Evolutionary conservation across 2,888 invertebrate species (phyloP), one percentile per base, ranked within the genome.

Genomic region (Eutolmus rufibarbis): DNA sequence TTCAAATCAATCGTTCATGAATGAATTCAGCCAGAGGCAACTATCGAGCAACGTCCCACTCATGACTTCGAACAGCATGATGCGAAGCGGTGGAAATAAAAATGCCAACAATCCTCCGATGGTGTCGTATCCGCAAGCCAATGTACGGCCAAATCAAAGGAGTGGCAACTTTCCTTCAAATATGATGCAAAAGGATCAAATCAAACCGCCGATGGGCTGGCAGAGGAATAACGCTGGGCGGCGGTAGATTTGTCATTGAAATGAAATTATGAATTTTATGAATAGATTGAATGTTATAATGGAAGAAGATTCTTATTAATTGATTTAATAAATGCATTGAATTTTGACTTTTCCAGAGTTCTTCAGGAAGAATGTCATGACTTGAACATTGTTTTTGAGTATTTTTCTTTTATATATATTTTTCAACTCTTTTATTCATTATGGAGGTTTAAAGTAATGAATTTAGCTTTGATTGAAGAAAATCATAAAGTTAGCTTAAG

Each of bases 171-270:
- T 34, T 19, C 14, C 3, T 37, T 5, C 66, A 77, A 81, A 56
- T 56, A 7, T 23, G 14, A 31, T 56, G 12, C n/a, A 31, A 5
- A 31, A 51, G 3, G 56, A 51, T 56, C 43, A 34, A 9, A 2
- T 12, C 8, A 81, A 46, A 46, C 46, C 85, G 5, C 88, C 88
- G 8, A 82, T 88, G 28, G 88, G 88, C 8, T 88, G 88, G 88
- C 88, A 88, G 76, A 51, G 86, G 1, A 88, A 86, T 23, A 86
- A 66, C 5, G 8, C 31, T 31, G 31, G 56, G n/a, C 28, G 56
- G 19, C 51, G 56, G 28, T 81, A 81, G 56, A 51, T 28, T 66
- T 66, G 8, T 46, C 66, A 7, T 19, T 9, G 5, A 28, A 66
- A 66, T 66, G 28, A 23, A 28, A 12, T 23, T 12, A 66, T 23